phyloP scores from a whole-genome alignment of 2,888 invertebrate species.

The Xylota sylvarum region DNA sequence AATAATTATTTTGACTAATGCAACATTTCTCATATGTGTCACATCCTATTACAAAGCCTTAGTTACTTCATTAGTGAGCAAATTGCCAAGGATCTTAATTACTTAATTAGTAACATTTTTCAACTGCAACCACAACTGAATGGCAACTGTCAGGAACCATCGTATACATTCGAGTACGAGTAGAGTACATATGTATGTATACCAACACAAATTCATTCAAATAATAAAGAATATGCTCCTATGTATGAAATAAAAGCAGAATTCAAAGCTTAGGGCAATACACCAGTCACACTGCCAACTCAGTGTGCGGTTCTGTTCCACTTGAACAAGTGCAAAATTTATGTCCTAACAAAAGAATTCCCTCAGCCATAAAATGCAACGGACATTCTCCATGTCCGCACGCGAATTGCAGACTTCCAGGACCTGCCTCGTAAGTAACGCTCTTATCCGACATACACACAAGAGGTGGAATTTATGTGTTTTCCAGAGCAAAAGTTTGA shows the following conservation, averaged over 20 bases:
- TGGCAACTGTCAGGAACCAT: too few relatives aligned
- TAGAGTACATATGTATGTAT: too few relatives aligned
- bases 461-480: slow-evolving; percentile 43
- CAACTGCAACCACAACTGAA: neutral
- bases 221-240: neutral
- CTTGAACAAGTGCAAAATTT: slow-evolving; percentile 9
- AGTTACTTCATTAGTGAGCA: neutral
- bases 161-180: too few relatives aligned
- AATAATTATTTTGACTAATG: too few relatives aligned
- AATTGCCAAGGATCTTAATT: neutral
- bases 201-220: neutral
- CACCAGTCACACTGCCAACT: neutral
- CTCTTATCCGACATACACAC: slow-evolving; percentile 15
- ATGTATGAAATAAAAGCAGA: neutral
- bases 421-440: neutral
- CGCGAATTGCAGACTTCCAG: slow-evolving; percentile 2
- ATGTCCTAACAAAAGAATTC: neutral
- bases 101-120: neutral
- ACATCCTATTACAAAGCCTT: neutral
- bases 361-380: slow-evolving; percentile 30
- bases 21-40: neutral
- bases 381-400: neutral
- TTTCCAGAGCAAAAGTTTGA: slow-evolving; percentile 16
- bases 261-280: neutral
- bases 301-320: neutral